phyloP scores from a whole-genome alignment of 2,888 invertebrate species.

The Dynastes maya region DNA sequence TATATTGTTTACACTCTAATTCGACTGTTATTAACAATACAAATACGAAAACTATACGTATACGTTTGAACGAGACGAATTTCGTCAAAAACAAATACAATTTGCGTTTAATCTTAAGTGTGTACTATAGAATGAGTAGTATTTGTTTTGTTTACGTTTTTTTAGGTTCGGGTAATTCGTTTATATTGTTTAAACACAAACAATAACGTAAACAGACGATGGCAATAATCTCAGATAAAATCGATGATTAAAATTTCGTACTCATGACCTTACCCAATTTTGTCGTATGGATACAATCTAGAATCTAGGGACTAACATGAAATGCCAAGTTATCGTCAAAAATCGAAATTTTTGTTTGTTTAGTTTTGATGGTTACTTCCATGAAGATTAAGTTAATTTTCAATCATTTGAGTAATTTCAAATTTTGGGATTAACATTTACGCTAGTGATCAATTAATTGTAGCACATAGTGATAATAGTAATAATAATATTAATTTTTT shows the following conservation, averaged over 20 bases:
- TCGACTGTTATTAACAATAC: conserved; percentile 11
- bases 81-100: neutral
- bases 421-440: no score
- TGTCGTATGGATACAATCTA: neutral
- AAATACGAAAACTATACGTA: neutral
- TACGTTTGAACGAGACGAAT: neutral
- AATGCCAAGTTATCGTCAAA: no score
- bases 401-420: no score
- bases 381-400: no score
- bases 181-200: conserved; percentile 9
- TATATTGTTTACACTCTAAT: conserved; percentile 4
- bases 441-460: no score
- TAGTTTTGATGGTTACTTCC: no score
- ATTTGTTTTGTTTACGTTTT: conserved; percentile 2
- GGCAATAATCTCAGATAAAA: conserved; percentile 22
- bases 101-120: conserved; percentile 5
- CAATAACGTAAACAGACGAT: neutral
- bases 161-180: neutral
- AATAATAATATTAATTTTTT: no score
- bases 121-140: neutral
- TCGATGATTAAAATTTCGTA: conserved; percentile 19
- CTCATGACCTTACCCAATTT: conserved; percentile 8
- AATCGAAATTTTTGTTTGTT: no score
- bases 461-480: no score
- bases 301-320: no score